These are phyloP conservation scores for Neoniphon sammara DNA, from an alignment of 2,797 vertebrate species.

Conservation along the genomic window DNA sequence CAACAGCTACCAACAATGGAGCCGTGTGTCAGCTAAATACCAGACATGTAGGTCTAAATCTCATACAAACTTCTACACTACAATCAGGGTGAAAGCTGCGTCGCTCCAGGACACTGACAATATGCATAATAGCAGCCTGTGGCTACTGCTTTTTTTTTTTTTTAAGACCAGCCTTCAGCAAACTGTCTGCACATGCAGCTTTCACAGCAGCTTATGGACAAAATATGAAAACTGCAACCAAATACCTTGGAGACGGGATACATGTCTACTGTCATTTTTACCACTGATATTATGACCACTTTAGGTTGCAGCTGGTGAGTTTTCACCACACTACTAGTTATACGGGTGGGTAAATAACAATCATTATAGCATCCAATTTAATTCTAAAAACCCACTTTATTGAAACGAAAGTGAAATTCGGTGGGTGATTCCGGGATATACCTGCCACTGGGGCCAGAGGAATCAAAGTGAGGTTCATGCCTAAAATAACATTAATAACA, in stretches of 20 bases:
- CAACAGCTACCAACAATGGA: background rate
- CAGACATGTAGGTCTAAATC: slow-evolving; percentile 15
- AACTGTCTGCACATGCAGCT: background rate
- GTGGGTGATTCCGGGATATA: too few species aligned
- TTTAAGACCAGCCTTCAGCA: background rate
- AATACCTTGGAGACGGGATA: slow-evolving; percentile 12
- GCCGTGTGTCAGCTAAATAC: slow-evolving; percentile 19
- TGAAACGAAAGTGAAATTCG: too few species aligned
- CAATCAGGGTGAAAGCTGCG: too few species aligned
- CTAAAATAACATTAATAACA: background rate
- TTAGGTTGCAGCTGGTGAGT: too few species aligned
- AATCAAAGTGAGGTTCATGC: background rate
- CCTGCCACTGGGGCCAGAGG: too few species aligned
- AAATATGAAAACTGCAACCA: background rate
- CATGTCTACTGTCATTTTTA: background rate
- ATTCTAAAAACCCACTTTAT: background rate
- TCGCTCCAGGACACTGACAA: background rate
- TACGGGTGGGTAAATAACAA: too few species aligned
- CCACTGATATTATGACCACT: background rate
- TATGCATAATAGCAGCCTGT: too few species aligned
- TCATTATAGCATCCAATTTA: background rate
- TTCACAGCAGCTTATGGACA: slow-evolving; percentile 1
- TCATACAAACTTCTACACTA: background rate
- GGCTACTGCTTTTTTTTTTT: too few species aligned
- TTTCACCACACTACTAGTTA: too few species aligned